phyloP scores from a whole-genome alignment of 1,140 invertebrate species.

The Drosophila simulans region DNA sequence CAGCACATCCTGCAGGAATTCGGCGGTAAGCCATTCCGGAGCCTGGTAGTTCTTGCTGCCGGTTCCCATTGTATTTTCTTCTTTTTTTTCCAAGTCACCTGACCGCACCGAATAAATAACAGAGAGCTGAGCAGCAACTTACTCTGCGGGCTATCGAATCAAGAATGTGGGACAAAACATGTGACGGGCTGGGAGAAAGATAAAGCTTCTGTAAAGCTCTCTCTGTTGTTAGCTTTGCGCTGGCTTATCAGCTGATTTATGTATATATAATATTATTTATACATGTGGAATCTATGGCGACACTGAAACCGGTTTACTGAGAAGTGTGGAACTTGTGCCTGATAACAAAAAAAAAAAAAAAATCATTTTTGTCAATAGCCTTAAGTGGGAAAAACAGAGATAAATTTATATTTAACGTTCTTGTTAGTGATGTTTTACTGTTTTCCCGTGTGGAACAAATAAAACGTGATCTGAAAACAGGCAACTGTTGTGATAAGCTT shows the following conservation, averaged over 20 bases:
- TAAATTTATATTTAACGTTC: background rate
- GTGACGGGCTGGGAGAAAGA: conserved; percentile 7
- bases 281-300: conserved; percentile 3
- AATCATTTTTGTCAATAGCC: no score
- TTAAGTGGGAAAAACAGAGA: no score
- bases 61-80: conserved; percentile 69
- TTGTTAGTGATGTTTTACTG: background rate
- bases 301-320: conserved; percentile 3
- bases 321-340: conserved; percentile 12
- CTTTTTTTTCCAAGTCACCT: conserved; percentile 67
- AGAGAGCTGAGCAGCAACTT: conserved; percentile 31
- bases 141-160: conserved; percentile 22
- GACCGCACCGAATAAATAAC: conserved; percentile 44
- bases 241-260: conserved; percentile 28
- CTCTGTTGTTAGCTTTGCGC: conserved; percentile 24
- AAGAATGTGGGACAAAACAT: conserved; percentile 41
- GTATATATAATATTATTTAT: background rate
- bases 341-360: background rate
- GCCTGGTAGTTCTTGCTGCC: conserved; percentile 76
- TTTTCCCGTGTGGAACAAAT: conserved; percentile 12
- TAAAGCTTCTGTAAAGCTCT: conserved; percentile 38
- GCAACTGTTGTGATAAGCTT: conserved; percentile 35
- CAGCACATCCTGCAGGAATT: conserved; percentile 80
- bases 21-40: conserved; percentile 76
- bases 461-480: conserved; percentile 29